Conservation (phyloP, 2,797 vertebrate species). For the Poecilia wingei region DNA sequence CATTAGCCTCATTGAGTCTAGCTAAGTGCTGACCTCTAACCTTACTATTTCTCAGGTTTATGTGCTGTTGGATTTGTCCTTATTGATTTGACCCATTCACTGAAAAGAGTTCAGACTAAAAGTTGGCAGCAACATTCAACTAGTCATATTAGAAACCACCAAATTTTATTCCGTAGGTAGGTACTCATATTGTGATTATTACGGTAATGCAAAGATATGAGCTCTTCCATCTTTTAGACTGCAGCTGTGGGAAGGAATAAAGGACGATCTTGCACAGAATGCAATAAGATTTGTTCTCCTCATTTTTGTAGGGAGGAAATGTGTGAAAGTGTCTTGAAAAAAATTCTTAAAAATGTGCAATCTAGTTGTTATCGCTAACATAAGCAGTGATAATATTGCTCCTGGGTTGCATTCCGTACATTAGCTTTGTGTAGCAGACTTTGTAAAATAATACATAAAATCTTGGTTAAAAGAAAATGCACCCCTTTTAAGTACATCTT, state of each 20-base stretch:
- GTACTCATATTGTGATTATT: slow-evolving; percentile 1
- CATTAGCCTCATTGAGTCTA: background rate
- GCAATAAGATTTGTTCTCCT: background rate
- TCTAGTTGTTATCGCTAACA: background rate
- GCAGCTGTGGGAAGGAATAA: background rate
- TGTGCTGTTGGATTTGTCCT: background rate
- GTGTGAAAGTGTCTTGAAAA: background rate
- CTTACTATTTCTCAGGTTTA: background rate
- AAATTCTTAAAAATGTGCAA: background rate
- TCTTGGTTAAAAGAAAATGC: background rate
- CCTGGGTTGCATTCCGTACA: background rate
- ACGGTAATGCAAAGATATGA: background rate
- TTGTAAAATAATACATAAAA: background rate
- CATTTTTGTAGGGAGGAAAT: background rate
- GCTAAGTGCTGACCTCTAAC: background rate
- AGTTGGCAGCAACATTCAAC: background rate
- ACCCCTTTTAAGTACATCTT: background rate
- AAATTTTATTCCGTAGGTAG: background rate
- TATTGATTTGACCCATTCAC: background rate
- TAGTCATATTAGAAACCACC: background rate
- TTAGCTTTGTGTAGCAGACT: background rate
- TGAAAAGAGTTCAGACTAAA: background rate
- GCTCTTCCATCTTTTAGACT: background rate
- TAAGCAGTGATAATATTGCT: background rate
- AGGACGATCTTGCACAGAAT: background rate